A percentile compares a stretch with the other conserved stretches of the same genome.
phyloP scores from a whole-genome alignment of 1,140 invertebrate genomes.

The Nixonia krombeini region DNA sequence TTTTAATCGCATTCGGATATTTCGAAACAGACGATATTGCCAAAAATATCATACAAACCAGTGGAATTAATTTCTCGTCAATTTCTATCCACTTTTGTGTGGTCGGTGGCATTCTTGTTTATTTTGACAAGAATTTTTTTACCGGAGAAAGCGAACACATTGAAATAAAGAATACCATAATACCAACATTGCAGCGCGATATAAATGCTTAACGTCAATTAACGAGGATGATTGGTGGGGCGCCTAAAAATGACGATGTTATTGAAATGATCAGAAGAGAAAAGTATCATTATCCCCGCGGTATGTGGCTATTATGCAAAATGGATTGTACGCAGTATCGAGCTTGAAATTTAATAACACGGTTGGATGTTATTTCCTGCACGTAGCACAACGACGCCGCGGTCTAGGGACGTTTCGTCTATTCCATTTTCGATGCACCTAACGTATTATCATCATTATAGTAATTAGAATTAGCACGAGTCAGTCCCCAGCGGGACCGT shows the following conservation, averaged over 20 bases:
- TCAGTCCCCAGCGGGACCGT: background rate
- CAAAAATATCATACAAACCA: no score
- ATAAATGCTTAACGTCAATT: no score
- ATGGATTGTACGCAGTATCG: conserved; percentile 11
- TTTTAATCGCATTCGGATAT: no score
- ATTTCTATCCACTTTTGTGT: no score
- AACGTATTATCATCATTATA: conserved; percentile 48
- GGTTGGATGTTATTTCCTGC: conserved; percentile 15
- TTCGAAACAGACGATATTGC: no score
- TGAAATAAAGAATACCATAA: no score
- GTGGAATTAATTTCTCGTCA: no score
- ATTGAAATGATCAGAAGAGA: background rate
- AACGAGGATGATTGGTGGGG: background rate
- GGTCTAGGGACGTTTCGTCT: conserved; percentile 40
- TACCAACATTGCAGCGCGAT: no score
- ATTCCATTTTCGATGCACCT: conserved; percentile 26
- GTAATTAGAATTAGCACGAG: conserved; percentile 41
- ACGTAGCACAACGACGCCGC: conserved; percentile 13
- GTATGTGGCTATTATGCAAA: conserved; percentile 42
- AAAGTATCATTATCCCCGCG: conserved; percentile 28
- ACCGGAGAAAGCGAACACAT: no score
- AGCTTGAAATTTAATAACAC: conserved; percentile 41
- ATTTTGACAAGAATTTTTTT: no score
- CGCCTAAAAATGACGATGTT: background rate
- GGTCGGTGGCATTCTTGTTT: no score